Base-by-base conservation (phyloP, 2,113 vertebrate genomes). In the Antechinus flavipes region DNA sequence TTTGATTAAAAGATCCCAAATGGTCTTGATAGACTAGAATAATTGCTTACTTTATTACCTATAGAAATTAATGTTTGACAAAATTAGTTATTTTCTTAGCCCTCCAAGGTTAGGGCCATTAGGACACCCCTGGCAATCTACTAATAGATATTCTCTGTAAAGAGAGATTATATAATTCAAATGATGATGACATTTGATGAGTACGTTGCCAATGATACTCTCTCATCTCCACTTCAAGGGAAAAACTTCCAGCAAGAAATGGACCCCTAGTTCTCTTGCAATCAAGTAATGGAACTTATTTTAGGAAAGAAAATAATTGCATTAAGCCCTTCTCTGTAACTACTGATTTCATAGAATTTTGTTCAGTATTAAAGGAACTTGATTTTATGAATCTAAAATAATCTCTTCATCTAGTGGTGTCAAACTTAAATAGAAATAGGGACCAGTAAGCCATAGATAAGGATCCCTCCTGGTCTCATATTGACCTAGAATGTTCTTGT, bases 211-310 rank as follows among this genome's bases (percentile, higher is more conserved):
- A 91, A 19, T 50, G 94, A 14, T 3, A 3, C 23, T 24, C 42
- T 96, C 93, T 54, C 76, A 25, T 93, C 22, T 54, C 52, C 58
- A 53, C 58, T 55, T 68, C 58, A 93, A 54, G 56, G 53, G 93
- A 25, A n/a, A n/a, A 30, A 25, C 46, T 7, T 27, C 0, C 25
- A 89, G 12, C 30, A 68, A 68, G 9, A 11, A 90, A 55, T 55
- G 53, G 46, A 95, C 30, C 47, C 49, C 49, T 46, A 22, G 42
- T 90, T 94, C 94, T 52, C 95, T 30, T 68, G 23, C 46, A n/a
- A 68, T 92, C 89, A 50, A 24, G 50, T 94, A 89, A 95, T 9
- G 55, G 30, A 11, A 47, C 24, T 91, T 68, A 46, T n/a, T 53
- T 54, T 4, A 25, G 14, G 22, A 23, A 90, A 92, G 92, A 55